Evolutionary conservation across 1,140 invertebrate species (phyloP).

Genomic region (Bombus confusus): DNA sequence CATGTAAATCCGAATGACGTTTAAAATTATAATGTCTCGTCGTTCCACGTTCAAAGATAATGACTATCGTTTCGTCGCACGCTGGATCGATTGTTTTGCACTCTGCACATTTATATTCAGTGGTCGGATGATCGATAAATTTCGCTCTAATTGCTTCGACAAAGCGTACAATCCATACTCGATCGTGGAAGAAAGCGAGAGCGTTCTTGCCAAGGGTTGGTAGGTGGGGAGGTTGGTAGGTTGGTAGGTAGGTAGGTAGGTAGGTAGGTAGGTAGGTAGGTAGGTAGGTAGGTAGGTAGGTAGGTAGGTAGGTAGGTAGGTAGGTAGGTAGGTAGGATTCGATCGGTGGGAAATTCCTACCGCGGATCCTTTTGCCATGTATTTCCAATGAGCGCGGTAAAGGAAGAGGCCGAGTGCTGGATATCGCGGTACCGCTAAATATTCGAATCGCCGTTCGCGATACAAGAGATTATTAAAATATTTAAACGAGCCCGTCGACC

Average conservation of each 20-base stretch:
- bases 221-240: not conserved
- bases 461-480: constrained; percentile 77
- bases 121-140: constrained; percentile 47
- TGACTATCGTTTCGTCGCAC: not conserved
- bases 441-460: constrained; percentile 73
- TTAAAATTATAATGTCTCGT: constrained; percentile 22
- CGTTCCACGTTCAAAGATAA: not conserved
- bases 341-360: not conserved
- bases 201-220: not conserved
- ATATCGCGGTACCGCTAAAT: constrained; percentile 64
- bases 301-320: too few relatives aligned
- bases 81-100: not conserved
- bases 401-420: constrained; percentile 21
- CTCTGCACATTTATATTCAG: not conserved
- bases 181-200: not conserved
- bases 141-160: constrained; percentile 44
- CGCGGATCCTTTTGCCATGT: constrained; percentile 1
- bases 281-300: too few relatives aligned
- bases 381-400: constrained; percentile 41
- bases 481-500: constrained; percentile 73
- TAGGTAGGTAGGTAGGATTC: not conserved
- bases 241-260: too few relatives aligned
- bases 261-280: too few relatives aligned
- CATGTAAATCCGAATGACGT: constrained; percentile 7
- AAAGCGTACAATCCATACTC: not conserved